Evolutionary conservation across 2,888 invertebrate genomes (phyloP).

Genomic region (Euphydryas editha): DNA sequence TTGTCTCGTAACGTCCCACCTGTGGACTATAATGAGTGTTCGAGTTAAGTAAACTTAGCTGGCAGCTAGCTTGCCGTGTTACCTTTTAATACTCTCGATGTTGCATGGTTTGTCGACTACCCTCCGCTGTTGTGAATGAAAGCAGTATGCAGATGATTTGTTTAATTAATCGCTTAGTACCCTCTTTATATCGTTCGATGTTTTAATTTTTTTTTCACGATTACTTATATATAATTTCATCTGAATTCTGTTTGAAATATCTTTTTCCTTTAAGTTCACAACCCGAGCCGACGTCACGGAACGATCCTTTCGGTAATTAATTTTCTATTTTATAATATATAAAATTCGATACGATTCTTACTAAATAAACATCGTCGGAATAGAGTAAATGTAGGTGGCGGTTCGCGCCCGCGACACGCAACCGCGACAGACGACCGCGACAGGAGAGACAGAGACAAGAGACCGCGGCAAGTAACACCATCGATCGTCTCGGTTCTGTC

Average conservation of each 20-base stretch:
- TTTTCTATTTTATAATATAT: conserved; percentile 22
- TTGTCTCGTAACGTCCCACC: conserved; percentile 1
- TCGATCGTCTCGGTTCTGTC: too few species aligned
- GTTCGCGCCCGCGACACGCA: too few species aligned
- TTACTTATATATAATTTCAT: conserved; percentile 26
- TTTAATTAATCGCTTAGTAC: conserved; percentile 20
- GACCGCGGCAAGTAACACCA: too few species aligned
- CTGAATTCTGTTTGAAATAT: conserved; percentile 32
- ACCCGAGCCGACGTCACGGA: conserved; percentile 32
- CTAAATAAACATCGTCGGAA: neutral
- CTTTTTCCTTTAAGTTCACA: conserved; percentile 33
- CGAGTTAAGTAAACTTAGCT: neutral
- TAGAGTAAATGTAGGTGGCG: neutral
- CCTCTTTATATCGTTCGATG: conserved; percentile 6
- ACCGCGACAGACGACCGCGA: too few species aligned
- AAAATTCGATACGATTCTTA: neutral
- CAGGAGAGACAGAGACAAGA: too few species aligned
- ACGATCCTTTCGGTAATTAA: conserved; percentile 30
- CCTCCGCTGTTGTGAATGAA: conserved; percentile 21
- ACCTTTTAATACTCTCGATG: neutral
- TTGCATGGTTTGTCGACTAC: conserved; percentile 25
- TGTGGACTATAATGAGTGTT: neutral
- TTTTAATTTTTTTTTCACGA: conserved; percentile 13
- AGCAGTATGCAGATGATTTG: conserved; percentile 32
- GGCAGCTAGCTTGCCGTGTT: conserved; percentile 10